A percentile compares a stretch with the other conserved stretches of the same genome.
phyloP scores from a whole-genome alignment of 1,140 invertebrate species.

The Berghia stephanieae region DNA sequence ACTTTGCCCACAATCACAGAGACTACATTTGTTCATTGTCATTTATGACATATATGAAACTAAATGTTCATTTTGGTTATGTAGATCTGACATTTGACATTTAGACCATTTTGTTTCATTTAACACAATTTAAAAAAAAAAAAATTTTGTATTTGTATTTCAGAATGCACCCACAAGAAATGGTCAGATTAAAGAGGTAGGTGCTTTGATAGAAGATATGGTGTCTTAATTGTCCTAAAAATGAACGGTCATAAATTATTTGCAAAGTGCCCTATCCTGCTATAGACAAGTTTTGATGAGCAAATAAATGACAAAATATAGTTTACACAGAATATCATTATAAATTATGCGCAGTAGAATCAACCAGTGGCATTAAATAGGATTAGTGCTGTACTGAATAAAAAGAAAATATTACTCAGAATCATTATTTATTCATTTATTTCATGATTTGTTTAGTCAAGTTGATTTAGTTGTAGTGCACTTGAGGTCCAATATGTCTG shows the following conservation, averaged over 20 bases:
- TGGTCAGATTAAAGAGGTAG: slow-evolving; percentile 54
- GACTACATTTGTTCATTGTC: background rate
- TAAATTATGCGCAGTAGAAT: background rate
- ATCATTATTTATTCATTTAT: too few species aligned
- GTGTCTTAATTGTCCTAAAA: too few species aligned
- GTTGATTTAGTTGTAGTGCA: too few species aligned
- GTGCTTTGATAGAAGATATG: background rate
- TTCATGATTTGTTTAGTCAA: too few species aligned
- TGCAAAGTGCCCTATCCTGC: background rate
- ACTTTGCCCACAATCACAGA: background rate
- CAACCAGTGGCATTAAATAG: background rate
- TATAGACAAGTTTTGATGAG: background rate
- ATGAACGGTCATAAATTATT: too few species aligned
- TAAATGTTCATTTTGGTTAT: background rate
- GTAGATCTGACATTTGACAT: background rate
- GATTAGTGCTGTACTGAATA: background rate
- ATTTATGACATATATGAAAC: background rate
- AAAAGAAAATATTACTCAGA: too few species aligned
- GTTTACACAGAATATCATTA: background rate
- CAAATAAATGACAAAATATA: background rate
- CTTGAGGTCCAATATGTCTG: too few species aligned
- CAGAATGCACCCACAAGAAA: slow-evolving; percentile 49
- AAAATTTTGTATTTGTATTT: slow-evolving; percentile 33
- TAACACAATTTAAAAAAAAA: background rate
- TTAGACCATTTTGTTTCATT: background rate